Conservation (phyloP, 1,140 invertebrate species). For the Neodiprion lecontei region DNA sequence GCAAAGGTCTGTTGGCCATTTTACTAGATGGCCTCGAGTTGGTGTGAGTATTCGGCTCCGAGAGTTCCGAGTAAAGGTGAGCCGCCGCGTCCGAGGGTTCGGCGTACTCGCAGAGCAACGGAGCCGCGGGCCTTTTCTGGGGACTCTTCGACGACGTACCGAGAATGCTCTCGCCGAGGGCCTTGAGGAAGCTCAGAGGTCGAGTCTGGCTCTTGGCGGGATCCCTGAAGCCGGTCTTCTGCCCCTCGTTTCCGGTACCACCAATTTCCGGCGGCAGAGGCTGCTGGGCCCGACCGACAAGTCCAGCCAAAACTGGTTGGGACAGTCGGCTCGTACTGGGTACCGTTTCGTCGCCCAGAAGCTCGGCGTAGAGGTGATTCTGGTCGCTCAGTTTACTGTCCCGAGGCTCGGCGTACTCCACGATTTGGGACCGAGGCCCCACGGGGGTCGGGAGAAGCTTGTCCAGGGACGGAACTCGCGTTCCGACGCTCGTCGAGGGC, state of each 20-base stretch:
- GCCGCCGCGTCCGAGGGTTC: conserved; percentile 73
- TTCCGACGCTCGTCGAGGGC: conserved; percentile 66
- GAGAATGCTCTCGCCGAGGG: conserved; percentile 53
- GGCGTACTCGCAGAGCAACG: conserved; percentile 71
- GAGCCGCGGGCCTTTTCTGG: conserved; percentile 62
- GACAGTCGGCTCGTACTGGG: conserved; percentile 55
- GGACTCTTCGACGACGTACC: conserved; percentile 38
- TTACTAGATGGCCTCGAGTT: conserved; percentile 61
- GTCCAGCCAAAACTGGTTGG: conserved; percentile 51
- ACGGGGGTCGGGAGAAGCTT: conserved; percentile 62
- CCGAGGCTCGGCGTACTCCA: conserved; percentile 63
- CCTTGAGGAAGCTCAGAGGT: conserved; percentile 54
- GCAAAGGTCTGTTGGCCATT: conserved; percentile 73
- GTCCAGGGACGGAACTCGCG: conserved; percentile 68
- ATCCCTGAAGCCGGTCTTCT: conserved; percentile 16
- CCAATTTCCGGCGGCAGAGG: conserved; percentile 51
- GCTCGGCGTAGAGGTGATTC: conserved; percentile 62
- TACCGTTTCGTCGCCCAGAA: conserved; percentile 57
- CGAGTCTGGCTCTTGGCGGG: conserved; percentile 35
- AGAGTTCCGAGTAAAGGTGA: conserved; percentile 77
- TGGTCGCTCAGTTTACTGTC: conserved; percentile 55
- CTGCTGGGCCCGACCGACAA: conserved; percentile 44
- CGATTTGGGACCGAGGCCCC: conserved; percentile 48
- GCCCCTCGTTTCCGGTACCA: conserved; percentile 30
- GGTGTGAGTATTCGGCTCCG: conserved; percentile 52